Evolutionary conservation across 2,888 invertebrate genomes (phyloP).

Genomic region (Drosophila engyochracea): DNA sequence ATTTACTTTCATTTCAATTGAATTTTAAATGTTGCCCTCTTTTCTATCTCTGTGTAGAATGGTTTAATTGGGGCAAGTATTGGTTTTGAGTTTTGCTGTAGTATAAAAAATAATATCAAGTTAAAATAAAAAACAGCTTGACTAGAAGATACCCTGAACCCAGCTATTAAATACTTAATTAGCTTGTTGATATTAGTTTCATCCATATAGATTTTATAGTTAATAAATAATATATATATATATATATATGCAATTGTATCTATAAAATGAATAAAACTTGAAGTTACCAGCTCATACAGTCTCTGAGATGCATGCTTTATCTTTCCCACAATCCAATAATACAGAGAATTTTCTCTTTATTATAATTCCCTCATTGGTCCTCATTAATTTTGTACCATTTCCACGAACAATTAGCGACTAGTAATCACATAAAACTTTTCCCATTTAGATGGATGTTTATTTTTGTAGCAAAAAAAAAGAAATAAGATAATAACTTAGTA

Average conservation of each 20-base stretch:
- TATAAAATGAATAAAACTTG: neutral
- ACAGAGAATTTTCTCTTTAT: neutral
- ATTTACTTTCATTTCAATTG: slow-evolving; percentile 38
- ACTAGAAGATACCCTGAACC: neutral
- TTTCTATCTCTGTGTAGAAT: slow-evolving; percentile 8
- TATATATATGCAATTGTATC: neutral
- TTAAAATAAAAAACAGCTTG: neutral
- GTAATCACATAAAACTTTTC: neutral
- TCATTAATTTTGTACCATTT: neutral
- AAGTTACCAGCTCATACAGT: neutral
- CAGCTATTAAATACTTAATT: neutral
- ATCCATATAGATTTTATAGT: neutral
- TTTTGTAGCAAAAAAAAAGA: slow-evolving; percentile 17
- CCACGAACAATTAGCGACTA: neutral
- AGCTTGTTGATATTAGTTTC: neutral
- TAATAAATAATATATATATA: neutral
- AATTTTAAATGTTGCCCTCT: slow-evolving; percentile 17
- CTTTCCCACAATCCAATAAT: neutral
- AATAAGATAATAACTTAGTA: slow-evolving; percentile 1
- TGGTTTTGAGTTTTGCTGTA: neutral
- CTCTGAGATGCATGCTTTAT: neutral
- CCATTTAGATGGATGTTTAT: slow-evolving; percentile 6
- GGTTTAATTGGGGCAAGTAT: neutral
- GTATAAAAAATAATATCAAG: neutral
- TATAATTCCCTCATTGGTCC: neutral